Evolutionary conservation across 2,888 invertebrate species (phyloP).

Genomic region (Criorhina ranunculi): DNA sequence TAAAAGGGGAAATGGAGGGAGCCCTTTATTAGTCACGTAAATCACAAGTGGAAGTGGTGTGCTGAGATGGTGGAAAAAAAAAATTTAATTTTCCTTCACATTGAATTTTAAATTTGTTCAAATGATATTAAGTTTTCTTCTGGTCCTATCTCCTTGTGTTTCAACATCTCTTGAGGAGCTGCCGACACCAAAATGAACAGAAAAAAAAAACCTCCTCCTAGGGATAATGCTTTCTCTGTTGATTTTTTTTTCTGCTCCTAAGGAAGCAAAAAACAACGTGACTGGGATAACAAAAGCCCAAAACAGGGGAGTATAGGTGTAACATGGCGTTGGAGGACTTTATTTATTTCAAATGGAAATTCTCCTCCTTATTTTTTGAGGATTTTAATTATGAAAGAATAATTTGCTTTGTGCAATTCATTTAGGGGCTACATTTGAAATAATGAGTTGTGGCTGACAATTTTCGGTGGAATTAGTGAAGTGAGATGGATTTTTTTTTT

Average conservation of each 20-base stretch:
- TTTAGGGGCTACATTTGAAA: slow-evolving; percentile 18
- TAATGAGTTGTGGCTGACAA: slow-evolving; percentile 46
- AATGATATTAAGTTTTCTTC: slow-evolving; percentile 52
- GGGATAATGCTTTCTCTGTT: slow-evolving; percentile 50
- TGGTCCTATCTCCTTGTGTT: slow-evolving; percentile 23
- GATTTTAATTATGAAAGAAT: slow-evolving; percentile 56
- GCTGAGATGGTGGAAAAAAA: not conserved
- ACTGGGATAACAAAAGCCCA: slow-evolving; percentile 42
- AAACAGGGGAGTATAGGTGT: slow-evolving; percentile 21
- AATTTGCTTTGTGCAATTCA: slow-evolving; percentile 35
- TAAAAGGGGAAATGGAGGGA: not conserved
- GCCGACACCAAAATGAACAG: not conserved
- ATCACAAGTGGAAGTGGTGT: not conserved
- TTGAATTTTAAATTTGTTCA: slow-evolving; percentile 68
- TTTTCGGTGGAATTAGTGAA: slow-evolving; percentile 11
- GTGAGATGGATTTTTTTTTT: slow-evolving; percentile 17
- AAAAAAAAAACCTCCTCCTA: slow-evolving; percentile 11
- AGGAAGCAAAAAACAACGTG: slow-evolving; percentile 42
- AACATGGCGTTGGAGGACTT: slow-evolving; percentile 26
- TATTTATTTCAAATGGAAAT: slow-evolving; percentile 49
- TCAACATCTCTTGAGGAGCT: slow-evolving; percentile 31
- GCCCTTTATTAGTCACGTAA: slow-evolving; percentile 33
- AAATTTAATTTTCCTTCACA: slow-evolving; percentile 61
- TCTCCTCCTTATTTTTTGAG: slow-evolving; percentile 9
- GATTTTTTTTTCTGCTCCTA: slow-evolving; percentile 22